These are phyloP conservation scores for Pelagia noctiluca DNA, from an alignment of 30 jellyfish, hydroid and myxozoan genomes.

Conservation along the genomic window DNA sequence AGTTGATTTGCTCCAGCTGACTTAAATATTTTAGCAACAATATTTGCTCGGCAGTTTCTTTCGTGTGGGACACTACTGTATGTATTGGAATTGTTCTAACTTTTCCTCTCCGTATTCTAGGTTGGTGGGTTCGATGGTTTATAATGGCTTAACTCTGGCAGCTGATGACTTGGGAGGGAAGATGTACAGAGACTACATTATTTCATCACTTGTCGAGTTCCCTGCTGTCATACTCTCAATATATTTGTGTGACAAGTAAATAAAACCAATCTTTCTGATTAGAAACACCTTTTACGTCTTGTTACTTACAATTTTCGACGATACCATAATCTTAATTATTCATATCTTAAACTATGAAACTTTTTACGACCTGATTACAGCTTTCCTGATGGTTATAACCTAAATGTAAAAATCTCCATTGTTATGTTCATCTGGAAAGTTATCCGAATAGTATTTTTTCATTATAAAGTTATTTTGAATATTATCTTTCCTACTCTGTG, in stretches of 20 bases:
- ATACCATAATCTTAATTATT: too few species aligned
- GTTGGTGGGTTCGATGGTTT: constrained; percentile 81
- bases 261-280: too few species aligned
- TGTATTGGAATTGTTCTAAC: neutral
- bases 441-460: too few species aligned
- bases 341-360: too few species aligned
- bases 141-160: constrained; percentile 81
- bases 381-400: neutral
- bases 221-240: constrained; percentile 82
- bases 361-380: neutral
- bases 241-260: constrained; percentile 67
- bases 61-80: too few species aligned
- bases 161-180: constrained; percentile 92
- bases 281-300: too few species aligned
- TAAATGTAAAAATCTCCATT: neutral
- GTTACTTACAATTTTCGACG: too few species aligned
- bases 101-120: constrained; percentile 2
- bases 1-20: too few species aligned
- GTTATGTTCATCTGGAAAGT: too few species aligned
- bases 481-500: too few species aligned
- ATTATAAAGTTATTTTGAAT: too few species aligned
- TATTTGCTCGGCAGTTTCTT: neutral
- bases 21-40: neutral
- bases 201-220: constrained; percentile 75
- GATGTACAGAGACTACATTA: constrained; percentile 70